phyloP scores from a whole-genome alignment of 2,113 vertebrate genomes.

The Callocephalon fimbriatum region DNA sequence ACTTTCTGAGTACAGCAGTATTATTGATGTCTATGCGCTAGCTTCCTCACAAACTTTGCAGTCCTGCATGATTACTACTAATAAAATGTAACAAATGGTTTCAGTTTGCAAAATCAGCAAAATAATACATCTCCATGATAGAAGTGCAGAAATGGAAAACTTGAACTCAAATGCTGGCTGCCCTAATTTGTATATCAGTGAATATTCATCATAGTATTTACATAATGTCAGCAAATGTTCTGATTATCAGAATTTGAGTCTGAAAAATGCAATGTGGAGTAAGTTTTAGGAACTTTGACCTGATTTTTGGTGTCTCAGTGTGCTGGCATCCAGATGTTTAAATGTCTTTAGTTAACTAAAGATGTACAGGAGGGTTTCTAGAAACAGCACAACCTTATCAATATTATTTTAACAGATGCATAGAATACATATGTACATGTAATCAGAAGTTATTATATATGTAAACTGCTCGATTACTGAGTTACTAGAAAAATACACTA shows the following conservation, averaged over 20 bases:
- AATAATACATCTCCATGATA: not conserved
- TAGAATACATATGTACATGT: accelerated
- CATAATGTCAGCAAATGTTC: not conserved
- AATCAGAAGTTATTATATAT: not conserved
- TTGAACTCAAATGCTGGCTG: not conserved
- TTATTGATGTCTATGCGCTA: not conserved
- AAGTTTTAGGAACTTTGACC: not conserved
- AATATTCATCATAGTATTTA: not conserved
- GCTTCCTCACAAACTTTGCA: not conserved
- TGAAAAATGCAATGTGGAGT: not conserved
- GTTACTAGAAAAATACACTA: not conserved
- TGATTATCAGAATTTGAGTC: not conserved
- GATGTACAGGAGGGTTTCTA: not conserved
- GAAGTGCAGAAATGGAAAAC: not conserved
- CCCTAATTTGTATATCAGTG: not conserved
- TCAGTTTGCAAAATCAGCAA: not conserved
- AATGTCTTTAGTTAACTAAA: not conserved
- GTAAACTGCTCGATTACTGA: accelerated
- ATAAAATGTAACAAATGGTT: not conserved
- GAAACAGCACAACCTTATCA: not conserved
- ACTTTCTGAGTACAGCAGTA: not conserved
- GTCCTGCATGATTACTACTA: not conserved
- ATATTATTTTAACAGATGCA: not conserved
- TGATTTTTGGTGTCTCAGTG: not conserved
- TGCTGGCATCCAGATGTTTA: not conserved